Conservation (phyloP, 2,797 vertebrate species). For the Champsocephalus gunnari region DNA sequence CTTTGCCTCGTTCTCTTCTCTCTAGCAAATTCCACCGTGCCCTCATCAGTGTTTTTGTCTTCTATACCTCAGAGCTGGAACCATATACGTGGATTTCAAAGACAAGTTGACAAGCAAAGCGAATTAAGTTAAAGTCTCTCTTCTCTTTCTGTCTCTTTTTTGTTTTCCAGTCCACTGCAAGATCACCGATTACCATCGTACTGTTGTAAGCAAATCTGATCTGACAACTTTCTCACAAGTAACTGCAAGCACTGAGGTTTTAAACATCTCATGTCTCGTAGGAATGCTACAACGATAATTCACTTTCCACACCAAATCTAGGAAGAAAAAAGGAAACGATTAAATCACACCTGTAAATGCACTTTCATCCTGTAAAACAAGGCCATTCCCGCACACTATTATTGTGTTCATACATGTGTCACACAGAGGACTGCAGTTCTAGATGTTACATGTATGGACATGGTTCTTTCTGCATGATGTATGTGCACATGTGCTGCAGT, state of each 20-base stretch:
- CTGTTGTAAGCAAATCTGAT: constrained; percentile 61
- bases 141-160: constrained; percentile 8
- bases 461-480: constrained; percentile 25
- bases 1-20: constrained; percentile 21
- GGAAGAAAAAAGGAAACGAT: constrained; percentile 44
- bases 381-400: constrained; percentile 57
- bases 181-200: constrained; percentile 53
- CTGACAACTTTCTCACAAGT: constrained; percentile 52
- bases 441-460: constrained; percentile 20
- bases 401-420: constrained; percentile 31
- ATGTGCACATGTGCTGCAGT: constrained; percentile 32
- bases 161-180: constrained; percentile 43
- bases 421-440: constrained; percentile 13
- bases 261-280: constrained; percentile 45
- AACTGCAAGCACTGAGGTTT: constrained; percentile 52
- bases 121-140: constrained; percentile 57
- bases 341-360: constrained; percentile 74
- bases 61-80: constrained; percentile 43
- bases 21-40: constrained; percentile 53
- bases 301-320: constrained; percentile 42
- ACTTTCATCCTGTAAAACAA: constrained; percentile 70
- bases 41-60: constrained; percentile 54
- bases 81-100: constrained; percentile 59
- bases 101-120: constrained; percentile 56
- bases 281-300: constrained; percentile 43